A percentile compares a stretch with the other conserved stretches of the same genome.
These are phyloP conservation scores for Ptychadena robeensis DNA, from an alignment of 2,797 vertebrate genomes.

Conservation along the genomic window DNA sequence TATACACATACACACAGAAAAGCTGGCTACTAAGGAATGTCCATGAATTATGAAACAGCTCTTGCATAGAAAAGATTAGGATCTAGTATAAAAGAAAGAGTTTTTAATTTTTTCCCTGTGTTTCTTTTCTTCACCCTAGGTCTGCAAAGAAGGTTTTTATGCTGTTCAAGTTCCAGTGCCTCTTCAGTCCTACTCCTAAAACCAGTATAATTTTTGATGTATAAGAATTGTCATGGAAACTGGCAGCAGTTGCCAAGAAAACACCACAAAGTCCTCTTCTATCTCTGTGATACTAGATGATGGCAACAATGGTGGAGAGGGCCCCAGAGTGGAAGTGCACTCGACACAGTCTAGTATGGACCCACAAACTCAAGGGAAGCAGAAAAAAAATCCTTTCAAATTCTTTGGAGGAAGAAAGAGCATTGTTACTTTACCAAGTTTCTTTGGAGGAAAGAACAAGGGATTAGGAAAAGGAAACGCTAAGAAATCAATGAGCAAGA, in stretches of 20 bases:
- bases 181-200: constrained; percentile 22
- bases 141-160: constrained; percentile 56
- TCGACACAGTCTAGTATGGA: constrained; percentile 65
- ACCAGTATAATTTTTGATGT: constrained; percentile 57
- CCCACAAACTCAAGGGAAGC: constrained; percentile 81
- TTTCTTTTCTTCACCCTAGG: constrained; percentile 55
- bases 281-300: constrained; percentile 62
- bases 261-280: constrained; percentile 63
- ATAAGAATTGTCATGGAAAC: constrained; percentile 78
- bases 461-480: constrained; percentile 78
- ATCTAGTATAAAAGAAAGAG: too few relatives aligned
- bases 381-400: constrained; percentile 89
- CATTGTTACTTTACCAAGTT: constrained; percentile 92
- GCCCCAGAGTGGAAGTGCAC: constrained; percentile 57
- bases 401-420: constrained; percentile 92
- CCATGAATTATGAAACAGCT: too few relatives aligned
- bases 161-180: constrained; percentile 44
- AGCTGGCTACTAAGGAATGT: too few relatives aligned
- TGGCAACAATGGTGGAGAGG: constrained; percentile 3
- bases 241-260: constrained; percentile 61
- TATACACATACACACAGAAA: too few relatives aligned
- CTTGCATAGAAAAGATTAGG: too few relatives aligned
- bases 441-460: constrained; percentile 88
- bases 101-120: constrained; percentile 58
- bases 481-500: constrained; percentile 88